phyloP scores from a whole-genome alignment of 1,140 invertebrate genomes.

The Apis cerana region DNA sequence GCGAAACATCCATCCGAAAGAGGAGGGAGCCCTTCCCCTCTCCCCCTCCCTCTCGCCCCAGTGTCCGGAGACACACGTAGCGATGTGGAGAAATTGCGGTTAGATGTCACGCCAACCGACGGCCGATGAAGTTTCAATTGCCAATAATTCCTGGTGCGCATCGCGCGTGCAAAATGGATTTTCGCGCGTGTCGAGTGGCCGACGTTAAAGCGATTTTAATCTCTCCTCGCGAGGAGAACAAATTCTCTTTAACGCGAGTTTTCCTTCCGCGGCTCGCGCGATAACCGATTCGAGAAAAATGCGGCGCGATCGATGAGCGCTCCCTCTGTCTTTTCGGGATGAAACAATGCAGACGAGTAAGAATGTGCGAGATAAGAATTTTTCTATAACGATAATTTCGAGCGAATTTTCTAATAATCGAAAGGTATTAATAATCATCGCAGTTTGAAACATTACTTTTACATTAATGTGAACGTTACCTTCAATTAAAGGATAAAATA shows the following conservation, averaged over 20 bases:
- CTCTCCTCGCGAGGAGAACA: neutral
- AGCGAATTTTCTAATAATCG: neutral
- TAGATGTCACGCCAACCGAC: conserved; percentile 21
- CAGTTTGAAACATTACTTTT: neutral
- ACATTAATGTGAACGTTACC: no score
- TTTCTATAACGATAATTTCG: no score
- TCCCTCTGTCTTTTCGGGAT: neutral
- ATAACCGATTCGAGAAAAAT: neutral
- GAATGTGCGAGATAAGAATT: neutral
- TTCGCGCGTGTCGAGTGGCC: conserved; percentile 17
- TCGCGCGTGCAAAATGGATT: conserved; percentile 21
- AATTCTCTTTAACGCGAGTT: no score
- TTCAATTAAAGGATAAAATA: neutral
- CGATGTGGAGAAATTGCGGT: conserved; percentile 2
- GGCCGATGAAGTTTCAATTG: conserved; percentile 25
- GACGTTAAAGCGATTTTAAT: conserved; percentile 29
- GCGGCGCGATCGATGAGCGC: neutral
- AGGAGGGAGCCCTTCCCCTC: neutral
- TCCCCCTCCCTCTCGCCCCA: neutral
- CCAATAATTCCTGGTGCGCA: conserved; percentile 22
- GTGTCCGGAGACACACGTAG: conserved; percentile 16
- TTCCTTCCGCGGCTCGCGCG: no score
- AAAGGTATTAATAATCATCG: neutral
- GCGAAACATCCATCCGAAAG: conserved; percentile 22
- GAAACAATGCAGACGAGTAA: neutral